Evolutionary conservation across 1,140 invertebrate species (phyloP), one percentile per base, ranked within the genome.

Genomic region (Diabrotica virgifera): DNA sequence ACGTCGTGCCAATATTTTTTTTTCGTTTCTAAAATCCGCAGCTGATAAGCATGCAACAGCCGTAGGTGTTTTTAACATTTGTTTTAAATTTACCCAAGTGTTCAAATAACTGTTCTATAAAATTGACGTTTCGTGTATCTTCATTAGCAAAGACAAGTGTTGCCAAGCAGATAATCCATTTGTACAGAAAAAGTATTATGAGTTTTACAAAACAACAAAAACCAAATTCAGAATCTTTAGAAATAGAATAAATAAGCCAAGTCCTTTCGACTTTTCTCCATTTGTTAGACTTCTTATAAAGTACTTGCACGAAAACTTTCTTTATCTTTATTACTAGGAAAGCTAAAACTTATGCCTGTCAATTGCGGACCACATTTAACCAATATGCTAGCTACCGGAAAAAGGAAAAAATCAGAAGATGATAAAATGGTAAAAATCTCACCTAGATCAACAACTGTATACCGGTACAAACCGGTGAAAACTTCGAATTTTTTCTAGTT

Each of bases 151-250:
- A 57, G 53, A 36, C 55, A 66, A 58, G 56, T 66, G 52, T 66
- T 56, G 54, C 65, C 59, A 66, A 59, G 63, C 65, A 66, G 38
- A 52, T 50, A 62, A 8, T 58, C 65, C 65, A 60, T 60, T 35
- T 60, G 59, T 51, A 46, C 50, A 36, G 6, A 54, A 63, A 66
- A 50, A 53, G 54, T 66, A 36, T 61, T 63, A 46, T 24, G n/a
- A 57, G n/a, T 63, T 52, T 24, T 38, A 59, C 46, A 24, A 40
- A 61, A 65, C 13, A 65, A 38, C 59, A 62, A 56, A 66, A 56
- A 58, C 54, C 62, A 63, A 63, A 66, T 52, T 63, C 59, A 52
- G 53, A 52, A 58, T 62, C 46, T 58, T 51, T 36, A 8, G 52
- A 55, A 57, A 55, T 40, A 10, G 65, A 66, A 24, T 63, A 66